phyloP scores from a whole-genome alignment of 1,140 invertebrate genomes.

The Trachelipus rathkii region DNA sequence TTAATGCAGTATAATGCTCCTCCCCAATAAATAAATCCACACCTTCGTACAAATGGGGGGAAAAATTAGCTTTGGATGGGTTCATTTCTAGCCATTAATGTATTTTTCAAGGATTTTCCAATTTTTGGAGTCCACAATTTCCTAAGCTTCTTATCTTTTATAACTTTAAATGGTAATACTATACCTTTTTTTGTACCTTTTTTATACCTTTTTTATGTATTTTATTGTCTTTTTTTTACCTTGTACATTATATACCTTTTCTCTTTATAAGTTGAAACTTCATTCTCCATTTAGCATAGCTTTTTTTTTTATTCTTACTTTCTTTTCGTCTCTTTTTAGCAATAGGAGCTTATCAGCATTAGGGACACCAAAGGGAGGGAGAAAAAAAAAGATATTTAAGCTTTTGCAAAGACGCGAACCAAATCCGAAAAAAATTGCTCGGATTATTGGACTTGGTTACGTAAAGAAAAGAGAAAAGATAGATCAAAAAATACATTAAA shows the following conservation, averaged over 20 bases:
- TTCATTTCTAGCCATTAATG: no score
- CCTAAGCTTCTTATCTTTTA: not conserved
- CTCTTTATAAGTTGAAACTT: no score
- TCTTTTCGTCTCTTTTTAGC: not conserved
- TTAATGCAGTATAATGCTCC: no score
- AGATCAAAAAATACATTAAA: no score
- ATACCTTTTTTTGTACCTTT: not conserved
- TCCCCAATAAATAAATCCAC: no score
- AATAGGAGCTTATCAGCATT: conserved; percentile 3
- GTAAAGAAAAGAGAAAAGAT: not conserved
- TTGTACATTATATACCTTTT: not conserved
- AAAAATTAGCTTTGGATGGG: no score
- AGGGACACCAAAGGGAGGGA: not conserved
- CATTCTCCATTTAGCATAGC: no score
- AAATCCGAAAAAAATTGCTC: conserved; percentile 2
- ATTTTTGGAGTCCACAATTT: not conserved
- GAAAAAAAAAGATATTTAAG: not conserved
- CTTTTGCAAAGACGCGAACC: not conserved
- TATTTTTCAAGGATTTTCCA: no score
- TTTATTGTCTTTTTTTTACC: not conserved
- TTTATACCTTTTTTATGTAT: not conserved
- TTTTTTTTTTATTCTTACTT: not conserved
- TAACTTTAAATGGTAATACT: not conserved
- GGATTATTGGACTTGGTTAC: not conserved
- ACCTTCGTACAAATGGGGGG: no score